These are phyloP conservation scores for Halocynthia aurantium DNA, from an alignment of 23 tunicate species.

Conservation along the genomic window DNA sequence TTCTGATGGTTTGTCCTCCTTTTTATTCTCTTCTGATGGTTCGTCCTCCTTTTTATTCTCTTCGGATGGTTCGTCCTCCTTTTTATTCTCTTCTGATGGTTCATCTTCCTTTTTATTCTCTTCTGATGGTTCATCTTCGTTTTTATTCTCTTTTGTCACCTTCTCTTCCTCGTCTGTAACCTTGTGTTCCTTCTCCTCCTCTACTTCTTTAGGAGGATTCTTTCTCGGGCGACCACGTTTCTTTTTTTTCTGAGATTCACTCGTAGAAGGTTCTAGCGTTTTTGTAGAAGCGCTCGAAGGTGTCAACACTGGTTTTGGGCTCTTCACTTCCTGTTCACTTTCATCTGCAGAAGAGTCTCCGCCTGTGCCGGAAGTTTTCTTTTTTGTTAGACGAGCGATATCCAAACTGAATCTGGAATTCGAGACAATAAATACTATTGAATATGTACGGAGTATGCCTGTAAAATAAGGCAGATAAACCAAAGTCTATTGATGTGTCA, in stretches of 20 bases:
- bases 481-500: neutral
- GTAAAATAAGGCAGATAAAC: neutral
- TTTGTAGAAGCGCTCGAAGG: neutral
- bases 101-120: neutral
- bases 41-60: conserved; percentile 7
- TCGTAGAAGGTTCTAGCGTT: neutral
- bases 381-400: conserved; percentile 70
- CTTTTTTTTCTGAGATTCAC: conserved; percentile 10
- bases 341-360: conserved; percentile 38
- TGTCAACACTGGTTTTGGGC: too few relatives aligned
- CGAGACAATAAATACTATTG: neutral
- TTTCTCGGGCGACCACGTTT: neutral
- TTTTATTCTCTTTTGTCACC: neutral
- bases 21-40: neutral
- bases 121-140: neutral
- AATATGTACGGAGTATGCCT: neutral
- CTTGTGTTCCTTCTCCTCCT: conserved; percentile 9
- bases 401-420: conserved; percentile 55
- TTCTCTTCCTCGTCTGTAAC: conserved; percentile 7
- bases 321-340: neutral
- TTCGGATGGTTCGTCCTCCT: neutral
- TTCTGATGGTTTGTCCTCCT: neutral
- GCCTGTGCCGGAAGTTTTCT: conserved; percentile 23
- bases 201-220: conserved; percentile 12
- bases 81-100: neutral